phyloP scores from a whole-genome alignment of 2,888 invertebrate genomes.

The Aquatica leii region DNA sequence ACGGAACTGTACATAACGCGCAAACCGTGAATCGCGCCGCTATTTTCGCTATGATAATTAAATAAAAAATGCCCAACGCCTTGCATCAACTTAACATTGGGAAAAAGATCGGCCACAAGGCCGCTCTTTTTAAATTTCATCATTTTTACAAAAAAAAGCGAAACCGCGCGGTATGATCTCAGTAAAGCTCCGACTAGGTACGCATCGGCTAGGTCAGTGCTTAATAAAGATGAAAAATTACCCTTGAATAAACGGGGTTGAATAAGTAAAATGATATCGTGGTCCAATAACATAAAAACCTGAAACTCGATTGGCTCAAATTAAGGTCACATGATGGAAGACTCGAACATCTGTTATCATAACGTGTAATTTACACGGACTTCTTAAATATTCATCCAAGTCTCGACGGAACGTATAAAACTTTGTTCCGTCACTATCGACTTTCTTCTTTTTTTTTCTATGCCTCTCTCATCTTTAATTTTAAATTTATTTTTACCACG shows the following conservation, averaged over 20 bases:
- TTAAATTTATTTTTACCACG: background rate
- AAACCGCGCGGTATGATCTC: too few relatives aligned
- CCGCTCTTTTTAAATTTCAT: slow-evolving; percentile 69
- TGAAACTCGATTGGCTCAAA: slow-evolving; percentile 17
- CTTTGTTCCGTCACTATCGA: slow-evolving; percentile 10
- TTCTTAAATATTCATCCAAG: slow-evolving; percentile 14
- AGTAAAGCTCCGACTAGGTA: background rate
- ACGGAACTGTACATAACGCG: slow-evolving; percentile 68
- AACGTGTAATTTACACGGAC: slow-evolving; percentile 20
- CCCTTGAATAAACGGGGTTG: too few relatives aligned
- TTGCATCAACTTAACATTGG: slow-evolving; percentile 82
- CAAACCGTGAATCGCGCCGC: slow-evolving; percentile 63
- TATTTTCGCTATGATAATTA: slow-evolving; percentile 74
- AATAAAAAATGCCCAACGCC: slow-evolving; percentile 80
- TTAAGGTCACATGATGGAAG: slow-evolving; percentile 18
- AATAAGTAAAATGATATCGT: slow-evolving; percentile 17
- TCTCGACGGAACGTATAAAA: slow-evolving; percentile 10
- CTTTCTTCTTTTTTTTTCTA: too few relatives aligned
- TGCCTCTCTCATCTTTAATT: background rate
- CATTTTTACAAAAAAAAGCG: slow-evolving; percentile 40
- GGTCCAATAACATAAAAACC: slow-evolving; percentile 24
- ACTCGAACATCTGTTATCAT: slow-evolving; percentile 16
- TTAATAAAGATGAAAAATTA: too few relatives aligned
- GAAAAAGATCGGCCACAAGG: slow-evolving; percentile 85
- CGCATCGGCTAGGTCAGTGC: background rate